A percentile compares a stretch with the other conserved stretches of the same genome.
Conservation (phyloP, 2,797 vertebrate species). For the Picus viridis region DNA sequence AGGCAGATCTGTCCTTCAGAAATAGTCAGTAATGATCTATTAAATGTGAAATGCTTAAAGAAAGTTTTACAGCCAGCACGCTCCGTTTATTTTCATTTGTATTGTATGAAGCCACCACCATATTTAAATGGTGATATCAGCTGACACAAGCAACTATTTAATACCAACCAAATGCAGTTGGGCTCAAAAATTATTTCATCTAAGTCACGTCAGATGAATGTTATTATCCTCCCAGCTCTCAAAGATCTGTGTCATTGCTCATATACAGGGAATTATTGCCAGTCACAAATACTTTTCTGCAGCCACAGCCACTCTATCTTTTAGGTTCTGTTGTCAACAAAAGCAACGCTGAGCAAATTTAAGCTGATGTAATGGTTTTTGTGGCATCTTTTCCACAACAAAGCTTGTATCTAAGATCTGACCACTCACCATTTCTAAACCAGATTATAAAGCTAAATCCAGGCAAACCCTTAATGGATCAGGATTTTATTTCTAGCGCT, state of each 20-base stretch:
- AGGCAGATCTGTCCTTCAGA: not conserved
- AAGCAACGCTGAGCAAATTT: not conserved
- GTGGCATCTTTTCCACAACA: slow-evolving; percentile 27
- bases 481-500: slow-evolving; percentile 83
- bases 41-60: not conserved
- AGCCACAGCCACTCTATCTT: not conserved
- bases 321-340: not conserved
- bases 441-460: slow-evolving; percentile 92
- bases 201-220: not conserved
- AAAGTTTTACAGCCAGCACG: not conserved
- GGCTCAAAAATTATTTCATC: not conserved
- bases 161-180: not conserved
- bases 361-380: slow-evolving; percentile 45
- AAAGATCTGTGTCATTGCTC: not conserved
- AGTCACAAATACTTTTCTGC: not conserved
- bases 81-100: not conserved
- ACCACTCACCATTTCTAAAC: slow-evolving; percentile 86
- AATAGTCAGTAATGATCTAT: not conserved
- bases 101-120: not conserved
- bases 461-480: slow-evolving; percentile 86
- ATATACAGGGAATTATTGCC: not conserved
- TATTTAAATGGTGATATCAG: not conserved
- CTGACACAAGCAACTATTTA: not conserved
- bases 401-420: slow-evolving; percentile 66
- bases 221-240: not conserved